These are phyloP conservation scores for Tor tambroides DNA, from an alignment of 2,113 vertebrate genomes.

Conservation along the genomic window DNA sequence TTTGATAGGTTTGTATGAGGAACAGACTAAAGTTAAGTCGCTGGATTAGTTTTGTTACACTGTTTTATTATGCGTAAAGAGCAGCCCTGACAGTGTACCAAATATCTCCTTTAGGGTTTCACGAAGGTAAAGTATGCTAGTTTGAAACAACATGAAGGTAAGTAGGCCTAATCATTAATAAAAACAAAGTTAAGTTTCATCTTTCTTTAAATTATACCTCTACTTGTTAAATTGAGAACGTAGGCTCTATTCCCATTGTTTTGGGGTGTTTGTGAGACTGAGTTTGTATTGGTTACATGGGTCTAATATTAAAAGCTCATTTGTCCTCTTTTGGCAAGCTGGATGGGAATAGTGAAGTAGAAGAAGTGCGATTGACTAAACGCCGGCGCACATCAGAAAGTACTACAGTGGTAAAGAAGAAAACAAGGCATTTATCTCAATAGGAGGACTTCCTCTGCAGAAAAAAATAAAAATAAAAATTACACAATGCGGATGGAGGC, in stretches of 20 bases:
- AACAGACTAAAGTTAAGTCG: background rate
- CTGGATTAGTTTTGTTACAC: background rate
- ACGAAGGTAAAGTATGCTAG: background rate
- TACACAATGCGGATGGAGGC: slow-evolving; percentile 46
- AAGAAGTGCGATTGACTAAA: slow-evolving; percentile 58
- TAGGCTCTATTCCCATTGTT: background rate
- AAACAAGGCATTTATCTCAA: slow-evolving; percentile 59
- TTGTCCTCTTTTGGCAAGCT: slow-evolving; percentile 50
- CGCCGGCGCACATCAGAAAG: slow-evolving; percentile 53
- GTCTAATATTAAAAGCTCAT: slow-evolving; percentile 30
- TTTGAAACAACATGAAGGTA: background rate
- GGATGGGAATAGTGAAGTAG: slow-evolving; percentile 51
- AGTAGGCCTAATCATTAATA: background rate
- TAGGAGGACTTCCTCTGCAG: slow-evolving; percentile 48
- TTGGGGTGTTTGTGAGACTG: background rate
- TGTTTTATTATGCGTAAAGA: background rate
- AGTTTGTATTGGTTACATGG: slow-evolving; percentile 5
- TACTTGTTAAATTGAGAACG: background rate
- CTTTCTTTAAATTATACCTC: background rate
- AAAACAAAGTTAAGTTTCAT: background rate
- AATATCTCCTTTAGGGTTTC: background rate
- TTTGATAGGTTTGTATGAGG: background rate
- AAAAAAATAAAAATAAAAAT: slow-evolving; percentile 29
- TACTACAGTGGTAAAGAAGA: slow-evolving; percentile 45
- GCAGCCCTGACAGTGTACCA: background rate